phyloP scores from a whole-genome alignment of 2,113 vertebrate genomes.

The Lamprologus speciosus region DNA sequence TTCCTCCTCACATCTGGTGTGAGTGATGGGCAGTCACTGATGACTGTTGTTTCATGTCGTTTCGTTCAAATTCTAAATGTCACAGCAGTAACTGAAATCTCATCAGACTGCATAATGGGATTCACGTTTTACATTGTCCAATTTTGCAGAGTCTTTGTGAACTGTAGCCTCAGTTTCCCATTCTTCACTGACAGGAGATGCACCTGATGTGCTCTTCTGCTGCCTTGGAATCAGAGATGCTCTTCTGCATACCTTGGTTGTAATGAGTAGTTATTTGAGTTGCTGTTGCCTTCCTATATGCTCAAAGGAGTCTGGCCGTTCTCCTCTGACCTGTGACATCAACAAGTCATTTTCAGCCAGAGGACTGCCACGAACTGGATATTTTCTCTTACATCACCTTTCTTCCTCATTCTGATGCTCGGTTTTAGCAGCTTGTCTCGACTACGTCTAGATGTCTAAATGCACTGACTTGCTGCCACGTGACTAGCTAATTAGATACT shows the following conservation, averaged over 20 bases:
- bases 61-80: background rate
- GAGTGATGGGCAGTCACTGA: background rate
- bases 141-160: background rate
- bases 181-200: background rate
- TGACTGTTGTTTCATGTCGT: background rate
- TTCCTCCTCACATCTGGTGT: background rate
- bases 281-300: background rate
- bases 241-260: background rate
- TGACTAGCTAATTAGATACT: background rate
- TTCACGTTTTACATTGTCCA: background rate
- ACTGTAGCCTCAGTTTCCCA: background rate
- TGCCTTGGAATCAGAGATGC: background rate
- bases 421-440: fast-evolving
- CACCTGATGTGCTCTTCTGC: background rate
- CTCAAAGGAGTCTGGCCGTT: background rate
- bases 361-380: background rate
- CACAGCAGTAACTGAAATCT: background rate
- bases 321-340: background rate
- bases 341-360: background rate
- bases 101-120: background rate
- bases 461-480: background rate
- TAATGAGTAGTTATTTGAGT: background rate
- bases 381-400: background rate
- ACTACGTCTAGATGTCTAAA: background rate
- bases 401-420: background rate